phyloP scores from a whole-genome alignment of 2,888 invertebrate species.

The Cyaniris semiargus region DNA sequence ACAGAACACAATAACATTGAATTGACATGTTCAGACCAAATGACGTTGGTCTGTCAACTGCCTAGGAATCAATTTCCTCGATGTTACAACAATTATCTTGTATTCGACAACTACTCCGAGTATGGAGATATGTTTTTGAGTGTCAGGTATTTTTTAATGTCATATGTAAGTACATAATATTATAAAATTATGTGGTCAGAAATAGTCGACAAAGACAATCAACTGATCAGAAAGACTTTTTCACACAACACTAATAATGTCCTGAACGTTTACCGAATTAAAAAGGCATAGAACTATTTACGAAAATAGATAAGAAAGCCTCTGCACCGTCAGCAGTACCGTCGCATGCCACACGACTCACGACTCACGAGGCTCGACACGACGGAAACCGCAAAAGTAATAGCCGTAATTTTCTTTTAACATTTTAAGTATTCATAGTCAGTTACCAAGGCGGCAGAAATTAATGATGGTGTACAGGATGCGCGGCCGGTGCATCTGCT shows the following conservation, averaged over 20 bases:
- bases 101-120: no score
- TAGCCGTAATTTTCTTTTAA: slow-evolving; percentile 30
- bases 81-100: no score
- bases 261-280: neutral
- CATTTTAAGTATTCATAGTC: slow-evolving; percentile 48
- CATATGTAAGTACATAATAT: no score
- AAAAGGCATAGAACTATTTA: neutral
- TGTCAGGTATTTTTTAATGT: no score
- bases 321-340: neutral
- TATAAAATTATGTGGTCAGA: no score
- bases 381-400: slow-evolving; percentile 28
- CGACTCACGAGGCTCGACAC: slow-evolving; percentile 11
- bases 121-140: no score
- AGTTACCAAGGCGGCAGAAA: slow-evolving; percentile 63
- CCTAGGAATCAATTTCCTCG: no score
- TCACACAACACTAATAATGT: neutral
- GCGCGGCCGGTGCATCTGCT: slow-evolving; percentile 64
- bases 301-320: neutral
- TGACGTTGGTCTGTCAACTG: no score
- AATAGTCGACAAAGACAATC: neutral
- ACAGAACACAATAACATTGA: no score
- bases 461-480: slow-evolving; percentile 60
- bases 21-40: no score
- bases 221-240: neutral
- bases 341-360: slow-evolving; percentile 20